Evolutionary conservation across 2,888 invertebrate genomes (phyloP), one percentile per base, ranked within the genome.

Genomic region (Cantharis rufa): DNA sequence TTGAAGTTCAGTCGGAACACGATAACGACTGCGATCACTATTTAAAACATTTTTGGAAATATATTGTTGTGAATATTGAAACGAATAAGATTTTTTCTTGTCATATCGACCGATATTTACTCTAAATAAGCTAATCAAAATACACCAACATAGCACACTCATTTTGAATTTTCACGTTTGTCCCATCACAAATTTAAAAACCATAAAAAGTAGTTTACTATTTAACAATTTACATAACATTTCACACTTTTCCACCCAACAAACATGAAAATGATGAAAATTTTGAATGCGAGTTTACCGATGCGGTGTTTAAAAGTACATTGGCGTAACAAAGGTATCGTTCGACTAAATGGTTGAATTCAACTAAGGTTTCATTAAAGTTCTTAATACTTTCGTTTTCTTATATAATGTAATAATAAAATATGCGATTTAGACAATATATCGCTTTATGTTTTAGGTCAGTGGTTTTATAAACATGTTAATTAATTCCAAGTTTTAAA

Each of bases 381-480:
- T 48, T n/a, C n/a, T 48, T 70, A 32, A 64, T 71, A 75, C 75
- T 75, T 75, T 75, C 75, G 75, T 71, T 75, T 75, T 48, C 71
- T 75, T 75, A 75, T 71, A 71, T 75, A 75, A 75, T 75, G 28
- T 21, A 64, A 70, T 73, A 63, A 0, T 48, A 48, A 24, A 48
- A 48, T 48, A 48, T 48, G n/a, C 48, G 48, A 48, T 48, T 48
- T 48, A 48, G n/a, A 48, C 48, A 48, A 48, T 48, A 71, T 16
- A 32, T 71, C 15, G 18, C 16, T 13, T 21, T 64, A 64, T 64
- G 16, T 64, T 18, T 21, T 64, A 21, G 64, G 64, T 18, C 64
- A 64, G 18, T 64, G 64, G 11, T 64, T 64, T 48, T 48, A n/a
- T 13, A n/a, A 48, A 48, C 48, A 48, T n/a, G n/a, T 48, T 48